Evolutionary conservation across 2,113 vertebrate genomes (phyloP).

Genomic region (Tragelaphus buxtoni): DNA sequence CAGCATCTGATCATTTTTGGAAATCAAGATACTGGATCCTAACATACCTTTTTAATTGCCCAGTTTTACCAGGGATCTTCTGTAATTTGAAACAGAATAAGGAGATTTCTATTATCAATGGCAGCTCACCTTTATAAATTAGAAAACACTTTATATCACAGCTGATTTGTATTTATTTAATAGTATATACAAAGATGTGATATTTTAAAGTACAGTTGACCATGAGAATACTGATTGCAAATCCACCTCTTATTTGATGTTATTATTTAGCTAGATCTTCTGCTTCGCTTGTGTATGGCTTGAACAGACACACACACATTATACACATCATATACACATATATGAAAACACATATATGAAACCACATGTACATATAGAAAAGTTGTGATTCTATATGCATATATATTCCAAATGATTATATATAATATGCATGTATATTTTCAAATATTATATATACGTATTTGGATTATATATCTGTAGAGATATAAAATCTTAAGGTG

Average conservation of each 20-base stretch:
- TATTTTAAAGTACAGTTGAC: slow-evolving; percentile 8
- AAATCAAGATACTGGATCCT: slow-evolving; percentile 56
- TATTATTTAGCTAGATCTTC: background rate
- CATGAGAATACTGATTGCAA: background rate
- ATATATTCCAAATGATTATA: background rate
- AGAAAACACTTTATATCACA: background rate
- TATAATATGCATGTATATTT: background rate
- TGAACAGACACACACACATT: background rate
- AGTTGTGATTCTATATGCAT: background rate
- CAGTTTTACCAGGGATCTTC: slow-evolving; percentile 18
- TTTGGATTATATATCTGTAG: background rate
- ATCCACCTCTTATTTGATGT: background rate
- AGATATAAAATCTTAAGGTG: background rate
- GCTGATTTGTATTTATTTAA: slow-evolving; percentile 19
- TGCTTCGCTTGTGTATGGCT: background rate
- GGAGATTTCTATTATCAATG: slow-evolving; percentile 25
- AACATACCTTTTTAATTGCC: slow-evolving; percentile 38
- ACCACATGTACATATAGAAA: background rate
- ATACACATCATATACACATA: background rate
- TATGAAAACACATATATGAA: background rate
- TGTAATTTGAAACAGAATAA: slow-evolving; percentile 49
- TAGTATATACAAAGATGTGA: background rate
- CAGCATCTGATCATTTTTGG: slow-evolving; percentile 65
- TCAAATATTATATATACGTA: background rate
- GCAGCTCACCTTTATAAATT: background rate